Base-by-base conservation (phyloP, 2,113 vertebrate genomes). In the Hucho hucho region DNA sequence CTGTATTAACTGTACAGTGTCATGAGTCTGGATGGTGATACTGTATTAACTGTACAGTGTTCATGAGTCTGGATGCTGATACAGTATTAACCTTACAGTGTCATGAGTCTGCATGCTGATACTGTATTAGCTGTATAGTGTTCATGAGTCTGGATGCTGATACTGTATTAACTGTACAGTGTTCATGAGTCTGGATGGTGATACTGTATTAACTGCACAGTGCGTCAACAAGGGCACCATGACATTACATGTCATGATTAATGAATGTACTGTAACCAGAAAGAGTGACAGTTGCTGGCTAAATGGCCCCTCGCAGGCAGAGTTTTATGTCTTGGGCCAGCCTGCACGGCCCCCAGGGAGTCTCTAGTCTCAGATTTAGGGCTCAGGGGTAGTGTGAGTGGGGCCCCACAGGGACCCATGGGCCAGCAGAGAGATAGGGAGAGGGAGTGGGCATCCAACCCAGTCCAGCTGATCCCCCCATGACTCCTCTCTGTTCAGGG, bases 391-490 rank as follows among this genome's bases (percentile, higher is more conserved):
- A 29, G 12, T 9, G 70, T 70, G 74, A 63, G 58, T 79, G 43
- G 6, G 64, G 47, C 66, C 69, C 78, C 67, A 75, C 3, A 67
- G 75, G 74, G 79, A 69, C 58, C 58, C 24, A 79, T 78, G 85
- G 80, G 80, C 77, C 63, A 75, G 64, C 53, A 76, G 80, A 81
- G 47, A 67, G 81, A 84, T 29, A 6, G 78, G 68, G 64, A 79
- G 69, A 82, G 25, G 75, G 76, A 70, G 64, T 74, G 69, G 70
- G 70, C 71, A 84, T 74, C 82, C 74, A 78, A 78, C 69, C 56
- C 22, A n/a, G 75, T 75, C 75, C 85, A 88, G 85, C 83, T 89
- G 81, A 88, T 88, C 65, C 65, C 64, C 29, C 67, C 64, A 25
- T 69, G 63, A 81, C 9, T 3, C 58, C 24, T 47, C 32, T 25